Evolutionary conservation across 2,113 vertebrate genomes (phyloP), one percentile per base, ranked within the genome.

Genomic region (Micronycteris hirsuta): DNA sequence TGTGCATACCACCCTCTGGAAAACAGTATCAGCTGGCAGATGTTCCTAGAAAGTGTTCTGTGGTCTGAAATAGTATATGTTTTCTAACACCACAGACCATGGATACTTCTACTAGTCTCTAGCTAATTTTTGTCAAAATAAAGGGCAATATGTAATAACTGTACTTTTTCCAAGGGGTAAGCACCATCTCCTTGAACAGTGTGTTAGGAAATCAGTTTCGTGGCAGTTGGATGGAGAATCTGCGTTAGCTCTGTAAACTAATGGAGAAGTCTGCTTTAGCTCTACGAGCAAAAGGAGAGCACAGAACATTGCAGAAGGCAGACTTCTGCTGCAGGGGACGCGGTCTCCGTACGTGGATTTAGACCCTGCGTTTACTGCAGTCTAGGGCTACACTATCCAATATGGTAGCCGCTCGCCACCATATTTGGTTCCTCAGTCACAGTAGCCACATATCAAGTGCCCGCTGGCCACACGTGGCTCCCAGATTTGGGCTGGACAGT

Each of bases 11-110:
- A 22, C 31, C 56, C 78, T n/a, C 94, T 58, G 38, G 63, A 45
- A 91, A 93, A 74, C 49, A 36, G 52, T 45, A 91, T 89, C 93
- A 54, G 3, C 67, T 80, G 82, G 86, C 82, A 94, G 80, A 41
- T 68, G 52, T 95, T 97, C 96, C 96, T 97, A 41, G 92, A 94
- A 36, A 61, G 63, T 45, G 28, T 58, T 92, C 77, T 49, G 20
- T 19, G 20, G 12, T 56, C 73, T 70, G 49, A 82, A 73, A 76
- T 20, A 49, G 74, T 33, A 31, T 13, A n/a, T 14, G 16, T 61
- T 84, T 89, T 78, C 63, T 70, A 45, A 78, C 70, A 63, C 5
- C 74, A 71, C 19, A 56, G 47, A 38, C 84, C 58, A 54, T 33
- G 54, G 85, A n/a, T 58, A 61, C 19, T 41, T 38, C 36, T 38